Base-by-base conservation (phyloP, 2,797 vertebrate genomes). In the Gymnopithys bicolor region DNA sequence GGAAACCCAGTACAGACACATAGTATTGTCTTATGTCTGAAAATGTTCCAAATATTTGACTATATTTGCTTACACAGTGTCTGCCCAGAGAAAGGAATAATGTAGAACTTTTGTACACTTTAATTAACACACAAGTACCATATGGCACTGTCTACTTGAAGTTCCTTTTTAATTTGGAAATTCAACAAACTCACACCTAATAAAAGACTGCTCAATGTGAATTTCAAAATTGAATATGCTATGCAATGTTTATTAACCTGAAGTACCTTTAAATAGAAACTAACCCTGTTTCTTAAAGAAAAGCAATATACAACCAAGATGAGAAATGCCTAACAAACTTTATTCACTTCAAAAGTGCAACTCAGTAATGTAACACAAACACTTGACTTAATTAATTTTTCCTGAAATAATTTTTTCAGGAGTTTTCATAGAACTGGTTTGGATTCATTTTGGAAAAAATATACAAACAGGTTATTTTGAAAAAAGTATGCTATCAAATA, bases 51-150 rank as follows among this genome's bases (percentile, higher is more conserved):
- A 90, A 88, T 90, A 84, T 86, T 90, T 86, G n/a, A 84, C 46
- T 86, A 7, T 63, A 90, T 95, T 86, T 93, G 81, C 51, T 90
- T 90, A 85, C 25, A 85, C 9, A 76, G 33, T 43, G 55, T 76
- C 84, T 78, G 58, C 19, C 39, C 63, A 71, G 87, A 91, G 49
- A 85, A 83, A 19, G 53, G 60, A 91, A 87, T 30, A 78, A 56
- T 11, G 33, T 39, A 84, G 39, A 92, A 66, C 30, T 58, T 55
- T 74, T 91, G 67, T 92, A 58, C 35, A 41, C 51, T 92, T 87
- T 75, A 94, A 94, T 95, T 91, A 93, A 71, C 81, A 84, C 27
- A 51, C 46, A 86, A 90, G 30, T 68, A 94, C 78, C 93, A 96
- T 92, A 95, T 66, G 86, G 73, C 58, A 43, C 86, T 68, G 69